Base-by-base conservation (phyloP, 2,797 vertebrate genomes). In the Echeneis naucrates region DNA sequence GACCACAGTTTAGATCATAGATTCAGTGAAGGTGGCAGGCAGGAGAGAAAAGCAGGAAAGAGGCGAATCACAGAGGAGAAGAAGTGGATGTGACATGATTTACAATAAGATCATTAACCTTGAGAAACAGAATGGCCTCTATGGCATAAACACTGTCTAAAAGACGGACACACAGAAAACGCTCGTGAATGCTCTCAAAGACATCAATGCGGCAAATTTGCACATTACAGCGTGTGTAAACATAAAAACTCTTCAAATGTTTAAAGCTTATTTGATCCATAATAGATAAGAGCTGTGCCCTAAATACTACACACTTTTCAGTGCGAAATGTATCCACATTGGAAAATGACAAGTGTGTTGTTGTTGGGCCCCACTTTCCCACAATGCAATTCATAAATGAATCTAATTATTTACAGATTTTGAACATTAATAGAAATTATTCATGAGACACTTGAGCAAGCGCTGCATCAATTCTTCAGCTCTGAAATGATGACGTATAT, bases 41-140 rank as follows among this genome's bases (percentile, higher is more conserved):
- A 62, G 68, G 58, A 72, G 45, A 75, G 70, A 50, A 59, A 58
- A 62, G 55, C 51, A 53, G 68, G 68, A 65, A 66, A 79, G 64
- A 45, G 57, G 57, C 27, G 27, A 60, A 40, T 24, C 4, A 53
- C 27, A 63, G 58, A 57, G 27, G 60, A 66, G 37, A 53, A 38
- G 40, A 65, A 67, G 68, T 4, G 64, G 75, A 91, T 92, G 93
- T 92, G 93, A 91, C 87, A 83, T 92, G 94, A 89, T 94, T 95
- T 92, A 92, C 90, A 94, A 95, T 92, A 88, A 92, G 90, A 91
- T 94, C 93, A 94, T 94, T 94, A 95, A 94, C 93, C 93, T 95
- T 94, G 93, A 89, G 87, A 87, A 89, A 81, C 68, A 82, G 80
- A 87, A 77, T 62, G 65, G 89, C 84, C 76, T 75, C 75, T 68